A percentile compares a stretch with the other conserved stretches of the same genome.
These are phyloP conservation scores for Rhabditoides inermis DNA, from an alignment of 2,888 invertebrate species.

Conservation along the genomic window DNA sequence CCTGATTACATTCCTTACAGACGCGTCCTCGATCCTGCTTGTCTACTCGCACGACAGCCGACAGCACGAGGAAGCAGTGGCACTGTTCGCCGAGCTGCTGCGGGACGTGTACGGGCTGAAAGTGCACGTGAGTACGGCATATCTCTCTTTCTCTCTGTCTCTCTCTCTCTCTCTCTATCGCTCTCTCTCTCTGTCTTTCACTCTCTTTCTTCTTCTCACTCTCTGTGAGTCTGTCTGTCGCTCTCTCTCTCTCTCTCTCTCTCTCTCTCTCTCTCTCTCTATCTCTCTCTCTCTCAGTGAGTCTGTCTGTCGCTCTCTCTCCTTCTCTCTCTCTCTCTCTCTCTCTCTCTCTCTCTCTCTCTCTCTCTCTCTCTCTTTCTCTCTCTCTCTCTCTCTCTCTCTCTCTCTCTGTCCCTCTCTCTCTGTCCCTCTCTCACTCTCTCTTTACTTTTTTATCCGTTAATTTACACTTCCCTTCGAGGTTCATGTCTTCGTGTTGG, in stretches of 20 bases:
- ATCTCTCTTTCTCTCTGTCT: too few relatives aligned
- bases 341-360: neutral
- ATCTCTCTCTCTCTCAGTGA: neutral
- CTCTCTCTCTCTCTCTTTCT: neutral
- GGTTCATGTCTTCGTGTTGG: neutral
- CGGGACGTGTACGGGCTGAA: conserved; percentile 38
- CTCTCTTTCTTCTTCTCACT: neutral
- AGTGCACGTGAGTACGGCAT: conserved; percentile 29
- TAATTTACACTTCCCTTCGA: neutral
- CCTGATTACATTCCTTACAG: neutral
- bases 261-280: too few relatives aligned
- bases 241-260: neutral
- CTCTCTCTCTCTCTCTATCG: neutral
- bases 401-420: too few relatives aligned
- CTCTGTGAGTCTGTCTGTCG: neutral
- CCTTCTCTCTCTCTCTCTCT: neutral
- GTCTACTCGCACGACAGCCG: conserved; percentile 47
- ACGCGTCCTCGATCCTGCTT: conserved; percentile 33
- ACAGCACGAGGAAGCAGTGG: conserved; percentile 44
- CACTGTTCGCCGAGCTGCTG: conserved; percentile 44
- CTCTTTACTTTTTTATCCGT: too few relatives aligned
- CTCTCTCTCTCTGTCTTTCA: too few relatives aligned
- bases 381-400: neutral
- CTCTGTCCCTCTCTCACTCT: too few relatives aligned
- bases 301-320: neutral